These are phyloP conservation scores for Netelia fuscicornis DNA, from an alignment of 2,888 invertebrate genomes.

Conservation along the genomic window DNA sequence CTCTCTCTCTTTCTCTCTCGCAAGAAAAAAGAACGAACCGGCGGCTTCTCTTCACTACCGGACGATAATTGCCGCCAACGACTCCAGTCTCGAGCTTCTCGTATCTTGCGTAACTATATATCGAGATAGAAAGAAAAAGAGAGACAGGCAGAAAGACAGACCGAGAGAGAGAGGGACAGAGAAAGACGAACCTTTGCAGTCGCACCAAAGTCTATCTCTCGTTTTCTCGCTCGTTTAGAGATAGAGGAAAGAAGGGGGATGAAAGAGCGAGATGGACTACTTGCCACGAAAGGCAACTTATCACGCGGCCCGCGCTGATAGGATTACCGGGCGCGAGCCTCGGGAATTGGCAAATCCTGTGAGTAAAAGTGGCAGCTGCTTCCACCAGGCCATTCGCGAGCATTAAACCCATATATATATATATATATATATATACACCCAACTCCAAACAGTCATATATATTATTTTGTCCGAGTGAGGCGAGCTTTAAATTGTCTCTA, in stretches of 20 bases:
- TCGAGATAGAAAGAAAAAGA: conserved; percentile 22
- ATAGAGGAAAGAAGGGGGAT: background rate
- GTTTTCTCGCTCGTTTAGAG: background rate
- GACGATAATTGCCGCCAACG: conserved; percentile 66
- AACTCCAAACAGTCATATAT: background rate
- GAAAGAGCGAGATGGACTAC: conserved; percentile 53
- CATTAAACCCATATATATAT: conserved; percentile 36
- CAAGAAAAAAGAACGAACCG: conserved; percentile 44
- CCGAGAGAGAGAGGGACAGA: conserved; percentile 23
- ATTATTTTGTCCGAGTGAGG: conserved; percentile 29
- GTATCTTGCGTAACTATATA: conserved; percentile 60
- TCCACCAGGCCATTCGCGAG: conserved; percentile 57
- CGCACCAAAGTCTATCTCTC: conserved; percentile 15
- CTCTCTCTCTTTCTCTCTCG: background rate
- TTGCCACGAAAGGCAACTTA: conserved; percentile 66
- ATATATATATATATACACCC: background rate
- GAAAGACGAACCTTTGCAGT: conserved; percentile 5
- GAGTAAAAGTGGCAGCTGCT: conserved; percentile 68
- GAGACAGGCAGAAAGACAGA: background rate
- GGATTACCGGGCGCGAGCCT: conserved; percentile 60
- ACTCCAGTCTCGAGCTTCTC: conserved; percentile 36
- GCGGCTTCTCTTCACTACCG: conserved; percentile 34
- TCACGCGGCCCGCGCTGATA: conserved; percentile 63
- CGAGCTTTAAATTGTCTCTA: conserved; percentile 42
- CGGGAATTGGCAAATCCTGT: conserved; percentile 66